Evolutionary conservation across 2,113 vertebrate species (phyloP), one percentile per base, ranked within the genome.

Genomic region (Eira barbara): DNA sequence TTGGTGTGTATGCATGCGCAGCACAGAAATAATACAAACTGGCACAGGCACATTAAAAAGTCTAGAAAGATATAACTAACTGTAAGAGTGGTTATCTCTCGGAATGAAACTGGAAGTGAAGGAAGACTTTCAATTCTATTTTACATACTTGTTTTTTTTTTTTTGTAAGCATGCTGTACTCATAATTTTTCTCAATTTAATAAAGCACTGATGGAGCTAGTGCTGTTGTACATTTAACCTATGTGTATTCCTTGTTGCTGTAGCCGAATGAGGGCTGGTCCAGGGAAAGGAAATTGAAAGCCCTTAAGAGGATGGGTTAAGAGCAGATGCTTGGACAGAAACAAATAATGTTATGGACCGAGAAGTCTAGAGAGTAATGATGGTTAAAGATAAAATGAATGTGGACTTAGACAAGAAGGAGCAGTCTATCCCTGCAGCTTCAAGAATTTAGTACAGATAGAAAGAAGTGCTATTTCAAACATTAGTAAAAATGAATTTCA

Each of bases 31-130:
- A 27, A 65, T 29, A 49, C 57, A 90, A 47, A 82, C 84, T 79
- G 73, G 69, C 71, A 96, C 3, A 89, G 74, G 39, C 17, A 86
- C 45, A 90, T 34, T 34, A 97, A 79, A 73, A 91, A 74, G 11
- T 85, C 59, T 65, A 96, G 36, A 81, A n/a, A 94, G 47, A 92
- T 71, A 49, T 4, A 18, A 71, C 45, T 78, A 9, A 91, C 25
- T 97, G 7, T 87, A 96, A 84, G 36, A 95, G 76, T n/a, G 17
- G 45, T 83, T 84, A 91, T 88, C 59, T 97, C 23, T 74, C n/a
- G 45, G 55, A 91, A 74, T 59, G 27, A n/a, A 83, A 93, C 57
- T 39, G 59, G 10, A 86, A 31, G n/a, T 36, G 76, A 95, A 84
- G 42, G 42, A 52, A 91, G 13, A 2, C 63, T 86, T 97, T 94